Percentiles rank a stretch among this genome's conserved stretches.
These are phyloP conservation scores for Podarcis muralis DNA, from an alignment of 2,113 vertebrate species.

Conservation along the genomic window DNA sequence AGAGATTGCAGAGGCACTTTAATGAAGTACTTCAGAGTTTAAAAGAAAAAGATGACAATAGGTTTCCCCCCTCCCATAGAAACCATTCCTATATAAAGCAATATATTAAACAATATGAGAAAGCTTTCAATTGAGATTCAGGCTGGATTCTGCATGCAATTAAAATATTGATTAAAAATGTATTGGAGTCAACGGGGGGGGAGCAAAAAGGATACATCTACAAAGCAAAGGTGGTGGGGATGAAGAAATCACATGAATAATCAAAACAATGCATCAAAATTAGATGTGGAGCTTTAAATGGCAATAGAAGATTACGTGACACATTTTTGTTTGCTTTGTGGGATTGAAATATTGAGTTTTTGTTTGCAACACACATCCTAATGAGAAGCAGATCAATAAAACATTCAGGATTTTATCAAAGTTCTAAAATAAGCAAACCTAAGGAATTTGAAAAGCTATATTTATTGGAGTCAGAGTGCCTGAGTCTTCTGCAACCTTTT, in stretches of 20 bases:
- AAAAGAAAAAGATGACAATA: background rate
- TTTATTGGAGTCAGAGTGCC: background rate
- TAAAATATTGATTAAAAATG: constrained; percentile 33
- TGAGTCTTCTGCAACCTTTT: constrained; percentile 45
- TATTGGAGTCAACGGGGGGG: background rate
- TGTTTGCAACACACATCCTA: constrained; percentile 47
- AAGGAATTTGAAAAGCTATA: constrained; percentile 15
- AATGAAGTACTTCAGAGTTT: constrained; percentile 25
- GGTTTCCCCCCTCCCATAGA: background rate
- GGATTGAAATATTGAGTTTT: constrained; percentile 49
- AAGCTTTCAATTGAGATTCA: constrained; percentile 5
- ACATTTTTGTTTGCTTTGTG: constrained; percentile 31
- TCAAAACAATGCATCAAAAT: constrained; percentile 48
- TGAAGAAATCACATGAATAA: constrained; percentile 34
- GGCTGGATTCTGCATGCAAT: background rate
- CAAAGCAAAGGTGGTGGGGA: background rate
- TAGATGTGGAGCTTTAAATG: constrained; percentile 28
- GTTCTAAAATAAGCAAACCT: constrained; percentile 46
- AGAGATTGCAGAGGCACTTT: background rate
- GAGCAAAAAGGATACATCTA: background rate
- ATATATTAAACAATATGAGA: background rate
- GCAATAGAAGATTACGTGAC: constrained; percentile 34
- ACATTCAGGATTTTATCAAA: constrained; percentile 25
- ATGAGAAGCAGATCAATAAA: constrained; percentile 46
- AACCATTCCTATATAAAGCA: background rate